Evolutionary conservation across 2,797 vertebrate species (phyloP), one percentile per base, ranked within the genome.

Genomic region (Sphenopsis melanotis): DNA sequence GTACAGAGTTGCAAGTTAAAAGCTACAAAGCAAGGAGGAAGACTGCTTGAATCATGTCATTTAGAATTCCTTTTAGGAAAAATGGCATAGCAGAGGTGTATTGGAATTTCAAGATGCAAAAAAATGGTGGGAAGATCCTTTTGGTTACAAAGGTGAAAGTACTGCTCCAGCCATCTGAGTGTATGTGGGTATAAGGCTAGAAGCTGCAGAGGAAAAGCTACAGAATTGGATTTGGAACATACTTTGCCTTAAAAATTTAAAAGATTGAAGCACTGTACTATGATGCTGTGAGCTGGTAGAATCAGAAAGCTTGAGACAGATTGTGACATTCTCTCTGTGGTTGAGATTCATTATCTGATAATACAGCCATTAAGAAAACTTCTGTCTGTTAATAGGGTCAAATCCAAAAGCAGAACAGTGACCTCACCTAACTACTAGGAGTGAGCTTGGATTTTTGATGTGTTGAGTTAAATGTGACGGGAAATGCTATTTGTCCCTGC

Each of bases 51-150:
- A 13, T 77, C 4, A 2, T 30, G 9, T 59, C 0, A 17, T 41
- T 88, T 78, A 64, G 36, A 61, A 39, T 70, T 27, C 8, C 4
- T 74, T 77, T 74, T 76, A 61, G 34, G 55, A 76, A 71, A 74
- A 79, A 50, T 53, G 19, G 23, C 5, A 2, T n/a, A 53, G 4
- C 21, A 66, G n/a, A 21, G 1, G 1, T 20, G 3, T 37, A 10
- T 22, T 68, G 29, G 36, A 66, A 68, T 85, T 59, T 53, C 20
- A 57, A 26, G 23, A 19, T 53, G 30, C 16, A 39, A 36, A 83
- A 50, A 19, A 47, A 21, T 13, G 36, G 6, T 1, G 5, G 47
- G 24, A 79, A 44, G 39, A 46, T 63, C 15, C 19, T 83, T 71
- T 64, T 30, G 15, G 2, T 66, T 70, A 23, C 36, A 75, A 39